Evolutionary conservation across 2,113 vertebrate species (phyloP), one percentile per base, ranked within the genome.

Genomic region (Nyctereutes procyonoides): DNA sequence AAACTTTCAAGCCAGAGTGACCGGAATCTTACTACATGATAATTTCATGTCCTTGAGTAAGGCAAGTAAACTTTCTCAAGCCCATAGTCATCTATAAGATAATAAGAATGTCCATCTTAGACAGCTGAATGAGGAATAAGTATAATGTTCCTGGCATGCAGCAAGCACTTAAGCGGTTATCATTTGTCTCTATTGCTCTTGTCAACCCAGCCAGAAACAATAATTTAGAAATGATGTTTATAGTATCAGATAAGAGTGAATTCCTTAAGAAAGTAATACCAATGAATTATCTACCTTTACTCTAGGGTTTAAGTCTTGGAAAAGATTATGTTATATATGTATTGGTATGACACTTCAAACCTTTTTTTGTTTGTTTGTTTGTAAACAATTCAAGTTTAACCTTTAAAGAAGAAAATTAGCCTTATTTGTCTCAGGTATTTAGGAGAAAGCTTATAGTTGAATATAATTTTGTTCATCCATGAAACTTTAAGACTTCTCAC

Each of bases 101-200:
- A 90, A 84, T 53, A 19, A 30, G 69, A 95, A 96, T 48, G 43
- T 8, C 19, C 14, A 15, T 51, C 12, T 43, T 84, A 14, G 32
- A 73, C 55, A 96, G 28, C 35, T 32, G 32, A 30, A 15, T 89
- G 28, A 97, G 30, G 38, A 60, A 43, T 55, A 69, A 60, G 3
- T 53, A 71, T 69, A 89, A 67, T 38, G 43, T 2, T 74, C 35
- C 84, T 71, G 53, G 38, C 58, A 82, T 73, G 13, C 17, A 55
- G 35, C 22, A 88, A 67, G 51, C 7, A 71, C 7, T 51, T 93
- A 63, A 80, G 77, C 69, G 80, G 79, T 74, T 84, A 84, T 55
- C 48, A 77, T 88, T 85, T 97, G 53, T 95, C 86, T 96, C 92
- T 91, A 82, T 74, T 93, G 48, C 10, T 67, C 48, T 74, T 97